phyloP scores from a whole-genome alignment of 2,888 invertebrate species.

The Pseudolycoriella hygida region DNA sequence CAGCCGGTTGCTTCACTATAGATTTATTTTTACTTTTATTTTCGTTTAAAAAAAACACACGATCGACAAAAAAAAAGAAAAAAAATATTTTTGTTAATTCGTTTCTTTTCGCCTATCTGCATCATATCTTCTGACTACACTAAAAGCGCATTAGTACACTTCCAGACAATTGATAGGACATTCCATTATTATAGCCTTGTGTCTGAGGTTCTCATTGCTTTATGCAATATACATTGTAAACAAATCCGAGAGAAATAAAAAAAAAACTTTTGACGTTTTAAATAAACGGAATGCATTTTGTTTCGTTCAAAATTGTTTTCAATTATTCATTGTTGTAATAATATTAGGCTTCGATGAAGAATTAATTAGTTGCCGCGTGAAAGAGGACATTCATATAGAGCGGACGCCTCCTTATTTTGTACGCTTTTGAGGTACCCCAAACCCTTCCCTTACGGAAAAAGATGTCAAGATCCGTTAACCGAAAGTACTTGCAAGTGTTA shows the following conservation, averaged over 20 bases:
- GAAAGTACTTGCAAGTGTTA: too few relatives aligned
- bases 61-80: background rate
- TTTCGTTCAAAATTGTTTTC: background rate
- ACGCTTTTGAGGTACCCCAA: too few relatives aligned
- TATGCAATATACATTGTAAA: background rate
- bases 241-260: background rate
- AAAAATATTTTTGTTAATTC: background rate
- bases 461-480: too few relatives aligned
- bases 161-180: conserved; percentile 10
- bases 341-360: too few relatives aligned
- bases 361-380: too few relatives aligned
- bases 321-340: background rate
- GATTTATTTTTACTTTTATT: background rate
- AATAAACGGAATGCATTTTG: background rate
- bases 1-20: background rate
- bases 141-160: conserved; percentile 31
- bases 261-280: background rate
- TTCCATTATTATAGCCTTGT: conserved; percentile 3
- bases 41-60: background rate
- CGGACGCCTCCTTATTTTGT: too few relatives aligned
- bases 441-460: too few relatives aligned
- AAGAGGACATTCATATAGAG: too few relatives aligned
- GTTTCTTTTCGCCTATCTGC: conserved; percentile 11
- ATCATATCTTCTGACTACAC: conserved; percentile 29
- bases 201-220: background rate